Conservation (phyloP, 2,888 invertebrate genomes). For the Rotaria magnacalcarata region DNA sequence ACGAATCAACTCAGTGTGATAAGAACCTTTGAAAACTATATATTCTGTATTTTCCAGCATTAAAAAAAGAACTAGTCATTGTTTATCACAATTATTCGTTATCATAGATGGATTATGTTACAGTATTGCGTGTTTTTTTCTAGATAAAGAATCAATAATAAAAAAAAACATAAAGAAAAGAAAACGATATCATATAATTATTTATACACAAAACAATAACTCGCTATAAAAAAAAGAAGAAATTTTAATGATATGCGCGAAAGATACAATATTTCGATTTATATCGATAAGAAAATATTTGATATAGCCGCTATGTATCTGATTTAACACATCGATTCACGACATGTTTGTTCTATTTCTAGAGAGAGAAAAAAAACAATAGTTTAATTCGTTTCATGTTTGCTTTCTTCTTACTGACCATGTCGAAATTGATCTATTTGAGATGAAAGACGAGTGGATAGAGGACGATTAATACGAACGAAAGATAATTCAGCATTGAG, state of each 20-base stretch:
- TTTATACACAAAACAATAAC: constrained; percentile 17
- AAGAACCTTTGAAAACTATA: not conserved
- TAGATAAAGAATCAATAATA: not conserved
- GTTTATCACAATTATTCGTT: not conserved
- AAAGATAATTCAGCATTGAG: not conserved
- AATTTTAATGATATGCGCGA: not conserved
- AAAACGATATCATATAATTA: not conserved
- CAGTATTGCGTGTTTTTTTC: not conserved
- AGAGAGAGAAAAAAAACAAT: not conserved
- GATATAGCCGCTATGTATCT: not conserved
- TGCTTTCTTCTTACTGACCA: not conserved
- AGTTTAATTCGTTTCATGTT: not conserved
- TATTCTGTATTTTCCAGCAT: not conserved
- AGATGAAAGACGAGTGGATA: not conserved
- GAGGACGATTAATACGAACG: not conserved
- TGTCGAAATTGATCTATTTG: not conserved
- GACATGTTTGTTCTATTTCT: not conserved
- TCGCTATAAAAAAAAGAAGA: not conserved
- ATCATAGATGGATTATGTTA: not conserved
- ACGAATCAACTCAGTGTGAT: too few species aligned
- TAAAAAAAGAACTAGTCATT: not conserved
- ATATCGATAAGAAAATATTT: not conserved
- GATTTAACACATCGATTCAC: not conserved
- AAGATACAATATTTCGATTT: not conserved
- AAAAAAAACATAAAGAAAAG: not conserved